phyloP scores from a whole-genome alignment of 2,797 vertebrate genomes.

The Myripristis jacobus region DNA sequence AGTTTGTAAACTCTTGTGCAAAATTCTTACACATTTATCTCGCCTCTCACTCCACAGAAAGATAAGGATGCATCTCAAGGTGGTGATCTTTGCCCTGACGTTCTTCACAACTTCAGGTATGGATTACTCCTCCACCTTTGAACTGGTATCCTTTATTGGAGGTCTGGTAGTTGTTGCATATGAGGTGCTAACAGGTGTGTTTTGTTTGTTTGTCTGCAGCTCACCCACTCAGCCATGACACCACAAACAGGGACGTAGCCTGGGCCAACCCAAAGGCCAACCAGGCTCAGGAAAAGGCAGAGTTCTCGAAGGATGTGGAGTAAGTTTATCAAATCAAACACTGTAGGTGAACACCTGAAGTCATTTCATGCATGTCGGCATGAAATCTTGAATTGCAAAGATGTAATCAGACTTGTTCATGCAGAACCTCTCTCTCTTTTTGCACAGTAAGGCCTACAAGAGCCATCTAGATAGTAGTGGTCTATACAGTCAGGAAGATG shows the following conservation, averaged over 20 bases:
- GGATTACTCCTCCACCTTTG: background rate
- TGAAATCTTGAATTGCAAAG: background rate
- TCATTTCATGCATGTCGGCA: background rate
- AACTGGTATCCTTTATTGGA: background rate
- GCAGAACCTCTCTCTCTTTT: conserved; percentile 23
- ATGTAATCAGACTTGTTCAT: background rate
- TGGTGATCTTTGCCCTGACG: conserved; percentile 66
- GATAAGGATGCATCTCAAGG: conserved; percentile 71
- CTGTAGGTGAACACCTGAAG: background rate
- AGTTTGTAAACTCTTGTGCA: background rate
- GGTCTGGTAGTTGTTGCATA: background rate
- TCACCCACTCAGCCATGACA: conserved; percentile 67
- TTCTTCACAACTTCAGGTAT: conserved; percentile 78
- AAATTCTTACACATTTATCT: conserved; percentile 32
- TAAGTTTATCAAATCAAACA: conserved; percentile 64
- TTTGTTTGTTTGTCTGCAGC: conserved; percentile 60
- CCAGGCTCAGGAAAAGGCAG: conserved; percentile 75
- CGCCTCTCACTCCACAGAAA: conserved; percentile 52
- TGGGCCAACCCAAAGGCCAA: conserved; percentile 72
- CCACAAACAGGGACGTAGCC: conserved; percentile 52
- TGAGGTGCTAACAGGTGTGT: background rate
- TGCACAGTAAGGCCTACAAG: conserved; percentile 78
- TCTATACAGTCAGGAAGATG: conserved; percentile 70
- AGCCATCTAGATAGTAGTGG: conserved; percentile 74
- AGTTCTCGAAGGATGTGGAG: conserved; percentile 70